Evolutionary conservation across 92 coral and sea anemone genomes (phyloP), one percentile per base, ranked within the genome.

Genomic region (Parazoanthus atlanticus): DNA sequence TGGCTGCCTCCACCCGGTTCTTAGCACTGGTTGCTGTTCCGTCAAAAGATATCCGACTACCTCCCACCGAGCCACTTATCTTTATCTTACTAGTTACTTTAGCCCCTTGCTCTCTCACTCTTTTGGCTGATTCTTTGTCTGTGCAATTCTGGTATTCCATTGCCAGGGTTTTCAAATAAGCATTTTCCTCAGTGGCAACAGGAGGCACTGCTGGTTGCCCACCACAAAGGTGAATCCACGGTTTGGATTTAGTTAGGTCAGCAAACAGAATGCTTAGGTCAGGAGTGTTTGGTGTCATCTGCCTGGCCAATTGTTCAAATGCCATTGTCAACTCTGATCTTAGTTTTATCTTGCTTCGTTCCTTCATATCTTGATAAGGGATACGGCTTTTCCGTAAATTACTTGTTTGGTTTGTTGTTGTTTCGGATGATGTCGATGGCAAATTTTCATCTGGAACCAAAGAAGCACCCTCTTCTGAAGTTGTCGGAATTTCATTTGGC

Each of bases 1-100:
- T 67, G 8, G 86, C 90, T 66, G 89, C 91, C 13, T 76, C 91
- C 25, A 74, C 72, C 7, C 78, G 76, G 29, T 78, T 64, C 64
- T 25, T 88, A 33, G 56, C 82, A 70, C 32, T n/a, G 34, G 65
- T 79, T 47, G 41, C 65, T 26, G 66, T 79, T 79, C 67, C 84
- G 28, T 79, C 84, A 47, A 79, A 79, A 8, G 84, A 79, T 28
- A 79, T 79, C 84, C 41, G 65, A 31, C 84, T 79, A 30, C 69
- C 49, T 54, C 16, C 69, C 69, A 46, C 40, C 8, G 66, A 79
- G 83, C 67, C 67, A 46, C 67, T 52, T 46, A 79, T 49, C 67
- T 47, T 29, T 29, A 79, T 52, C 40, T 54, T 47, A 13, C 69
- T 79, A 0, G 67, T 79, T 29, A 47, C 66, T 54, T 79, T 79